Evolutionary conservation across 1,140 invertebrate genomes (phyloP).

Genomic region (Hylaeus volcanicus): DNA sequence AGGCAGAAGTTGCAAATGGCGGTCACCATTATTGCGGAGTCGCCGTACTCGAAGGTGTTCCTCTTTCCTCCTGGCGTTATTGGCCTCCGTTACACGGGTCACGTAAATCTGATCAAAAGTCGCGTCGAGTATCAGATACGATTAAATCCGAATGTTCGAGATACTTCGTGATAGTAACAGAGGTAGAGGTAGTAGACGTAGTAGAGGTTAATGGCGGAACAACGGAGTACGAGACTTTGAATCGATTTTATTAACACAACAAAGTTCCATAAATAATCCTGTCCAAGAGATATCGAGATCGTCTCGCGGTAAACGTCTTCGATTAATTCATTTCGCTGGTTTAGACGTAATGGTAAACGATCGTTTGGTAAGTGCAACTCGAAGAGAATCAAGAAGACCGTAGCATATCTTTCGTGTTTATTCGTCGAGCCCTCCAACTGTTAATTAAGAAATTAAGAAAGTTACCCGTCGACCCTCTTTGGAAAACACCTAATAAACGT

Average conservation of each 20-base stretch:
- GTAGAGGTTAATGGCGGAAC: not conserved
- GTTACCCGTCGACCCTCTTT: not conserved
- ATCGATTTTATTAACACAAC: not conserved
- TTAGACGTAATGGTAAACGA: not conserved
- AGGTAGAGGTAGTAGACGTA: too few species aligned
- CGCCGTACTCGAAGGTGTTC: not conserved
- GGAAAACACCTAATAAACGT: conserved; percentile 1
- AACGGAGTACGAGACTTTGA: not conserved
- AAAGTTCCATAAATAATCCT: not conserved
- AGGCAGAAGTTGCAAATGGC: conserved; percentile 27
- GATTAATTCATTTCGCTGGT: too few species aligned
- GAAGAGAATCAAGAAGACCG: not conserved
- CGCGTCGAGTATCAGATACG: not conserved
- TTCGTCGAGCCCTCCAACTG: not conserved
- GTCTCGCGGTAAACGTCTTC: not conserved
- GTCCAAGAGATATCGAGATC: not conserved
- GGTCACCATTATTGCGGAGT: not conserved
- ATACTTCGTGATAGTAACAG: not conserved
- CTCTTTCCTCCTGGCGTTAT: not conserved
- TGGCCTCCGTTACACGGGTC: not conserved
- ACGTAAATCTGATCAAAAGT: not conserved
- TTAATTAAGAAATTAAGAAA: not conserved
- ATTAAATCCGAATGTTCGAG: not conserved
- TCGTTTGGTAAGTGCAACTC: not conserved
- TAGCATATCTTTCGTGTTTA: not conserved